phyloP scores from a whole-genome alignment of 2,113 vertebrate genomes.

The Mystacornis crossleyi region DNA sequence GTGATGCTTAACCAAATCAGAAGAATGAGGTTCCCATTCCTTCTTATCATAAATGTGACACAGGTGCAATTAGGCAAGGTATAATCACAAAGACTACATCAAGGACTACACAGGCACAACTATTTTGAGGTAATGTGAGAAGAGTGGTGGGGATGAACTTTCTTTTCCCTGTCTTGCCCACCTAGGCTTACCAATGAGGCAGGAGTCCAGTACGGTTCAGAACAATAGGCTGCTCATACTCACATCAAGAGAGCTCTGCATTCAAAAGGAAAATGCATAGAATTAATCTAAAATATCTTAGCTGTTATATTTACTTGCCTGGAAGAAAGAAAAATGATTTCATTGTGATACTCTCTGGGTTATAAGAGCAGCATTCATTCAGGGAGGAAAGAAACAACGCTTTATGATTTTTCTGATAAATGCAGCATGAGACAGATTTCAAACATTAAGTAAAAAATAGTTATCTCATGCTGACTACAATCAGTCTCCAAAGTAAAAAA shows the following conservation, averaged over 20 bases:
- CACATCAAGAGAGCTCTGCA: not conserved
- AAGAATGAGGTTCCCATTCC: not conserved
- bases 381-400: not conserved
- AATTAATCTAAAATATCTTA: not conserved
- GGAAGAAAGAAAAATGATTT: constrained; percentile 2
- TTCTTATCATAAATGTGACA: not conserved
- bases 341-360: not conserved
- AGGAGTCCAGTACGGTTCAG: fast-evolving
- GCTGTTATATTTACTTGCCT: not conserved
- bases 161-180: not conserved
- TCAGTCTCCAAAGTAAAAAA: constrained; percentile 20
- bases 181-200: not conserved
- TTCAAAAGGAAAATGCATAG: not conserved
- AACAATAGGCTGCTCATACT: not conserved
- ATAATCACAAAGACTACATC: not conserved
- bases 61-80: not conserved
- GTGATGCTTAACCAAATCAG: not conserved
- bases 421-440: not conserved
- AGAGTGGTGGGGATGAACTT: not conserved
- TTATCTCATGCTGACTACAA: constrained; percentile 4
- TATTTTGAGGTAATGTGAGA: not conserved
- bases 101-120: not conserved
- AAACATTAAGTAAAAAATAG: constrained; percentile 9
- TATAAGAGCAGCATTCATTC: not conserved
- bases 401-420: constrained; percentile 38